Evolutionary conservation across 2,888 invertebrate species (phyloP), one percentile per base, ranked within the genome.

Genomic region (Urechis unicinctus): DNA sequence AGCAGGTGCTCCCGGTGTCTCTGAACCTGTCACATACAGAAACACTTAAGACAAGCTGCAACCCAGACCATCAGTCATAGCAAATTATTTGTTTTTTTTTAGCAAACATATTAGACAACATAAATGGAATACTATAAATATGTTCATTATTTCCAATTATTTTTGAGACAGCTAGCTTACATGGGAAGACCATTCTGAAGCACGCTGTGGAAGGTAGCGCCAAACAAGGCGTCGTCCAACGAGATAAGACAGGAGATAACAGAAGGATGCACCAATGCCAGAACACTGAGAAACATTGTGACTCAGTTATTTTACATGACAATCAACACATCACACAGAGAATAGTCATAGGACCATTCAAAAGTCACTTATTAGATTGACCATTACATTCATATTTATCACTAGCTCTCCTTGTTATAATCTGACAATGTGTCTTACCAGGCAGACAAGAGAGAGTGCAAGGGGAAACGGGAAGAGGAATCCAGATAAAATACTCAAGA

Each of bases 401-500:
- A n/a, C n/a, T n/a, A n/a, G n/a, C n/a, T n/a, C n/a, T n/a, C n/a
- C n/a, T n/a, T n/a, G n/a, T n/a, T n/a, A n/a, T n/a, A n/a, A n/a
- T n/a, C n/a, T n/a, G n/a, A n/a, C n/a, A n/a, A n/a, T n/a, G n/a
- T n/a, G n/a, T n/a, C 79, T 77, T 68, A 82, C 82, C 69, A 79
- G 66, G 68, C 83, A 83, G 4, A 83, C 93, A 60, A 97, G 81
- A 54, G 86, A 73, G 66, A 99, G 79, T 4, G 98, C 98, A 64
- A 91, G 77, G 48, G 88, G 86, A 79, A 97, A 97, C 58, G 92
- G 89, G 76, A 96, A 98, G 43, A 98, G 82, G 78, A 95, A 98
- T 61, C 98, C 98, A 60, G 94, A 92, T 52, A 98, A 82, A 68
- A 98, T 94, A 62, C 96, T 97, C 53, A 98, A 82, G 76, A 97